A percentile compares a stretch with the other conserved stretches of the same genome.
These are phyloP conservation scores for Virgularia gustaviana DNA, from an alignment of 92 coral and sea anemone genomes.

Conservation along the genomic window DNA sequence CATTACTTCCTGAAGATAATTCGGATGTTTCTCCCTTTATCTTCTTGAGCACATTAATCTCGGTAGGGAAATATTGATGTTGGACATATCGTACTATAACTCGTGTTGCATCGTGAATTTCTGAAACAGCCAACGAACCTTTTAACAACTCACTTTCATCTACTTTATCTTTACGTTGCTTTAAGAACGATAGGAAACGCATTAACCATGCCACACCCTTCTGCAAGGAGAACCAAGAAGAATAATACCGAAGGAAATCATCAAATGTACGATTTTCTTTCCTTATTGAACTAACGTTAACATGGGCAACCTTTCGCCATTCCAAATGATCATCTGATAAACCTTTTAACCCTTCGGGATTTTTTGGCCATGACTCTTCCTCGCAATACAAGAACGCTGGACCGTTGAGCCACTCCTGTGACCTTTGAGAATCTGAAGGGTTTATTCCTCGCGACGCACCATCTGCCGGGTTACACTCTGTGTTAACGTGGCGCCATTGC, in stretches of 20 bases:
- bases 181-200: too few species aligned
- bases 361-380: conserved; percentile 16
- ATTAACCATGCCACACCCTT: conserved; percentile 18
- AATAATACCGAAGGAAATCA: conserved; percentile 2
- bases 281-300: neutral
- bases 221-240: conserved; percentile 3
- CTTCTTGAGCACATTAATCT: too few species aligned
- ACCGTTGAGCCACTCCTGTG: conserved; percentile 13
- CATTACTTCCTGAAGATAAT: too few species aligned
- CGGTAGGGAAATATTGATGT: neutral
- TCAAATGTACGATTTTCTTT: neutral
- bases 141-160: too few species aligned
- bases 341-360: conserved; percentile 2
- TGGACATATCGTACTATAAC: neutral
- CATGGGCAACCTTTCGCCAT: conserved; percentile 9
- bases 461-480: too few species aligned
- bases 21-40: too few species aligned
- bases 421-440: neutral
- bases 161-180: neutral
- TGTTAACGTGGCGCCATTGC: neutral
- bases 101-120: neutral
- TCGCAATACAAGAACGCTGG: conserved; percentile 14
- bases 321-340: conserved; percentile 17
- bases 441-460: conserved; percentile 15
- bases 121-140: too few species aligned